A percentile compares a stretch with the other conserved stretches of the same genome.
Conservation (phyloP, 2,888 invertebrate species). For the Prosapia bicincta region DNA sequence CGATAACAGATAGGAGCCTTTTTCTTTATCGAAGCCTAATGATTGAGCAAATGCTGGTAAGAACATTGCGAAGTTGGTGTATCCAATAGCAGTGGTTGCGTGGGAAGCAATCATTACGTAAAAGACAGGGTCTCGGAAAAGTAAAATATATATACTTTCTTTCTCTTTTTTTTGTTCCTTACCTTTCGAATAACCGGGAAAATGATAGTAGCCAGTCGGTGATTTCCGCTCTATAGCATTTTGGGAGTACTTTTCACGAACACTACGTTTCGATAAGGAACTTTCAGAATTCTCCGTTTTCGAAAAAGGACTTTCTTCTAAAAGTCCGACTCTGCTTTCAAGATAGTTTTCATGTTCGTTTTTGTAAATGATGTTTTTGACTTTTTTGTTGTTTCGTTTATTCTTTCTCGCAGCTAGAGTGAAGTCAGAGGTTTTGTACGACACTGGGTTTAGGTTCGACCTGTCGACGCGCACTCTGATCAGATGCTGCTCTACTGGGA, state of each 20-base stretch:
- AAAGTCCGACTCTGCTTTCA: too few species aligned
- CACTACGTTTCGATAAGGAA: too few species aligned
- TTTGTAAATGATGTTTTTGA: background rate
- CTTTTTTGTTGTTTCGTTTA: conserved; percentile 45
- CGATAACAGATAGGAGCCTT: conserved; percentile 70
- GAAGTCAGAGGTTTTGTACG: conserved; percentile 33
- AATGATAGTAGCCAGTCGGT: too few species aligned
- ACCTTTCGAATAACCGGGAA: too few species aligned
- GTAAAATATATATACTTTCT: conserved; percentile 29
- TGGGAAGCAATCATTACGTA: conserved; percentile 79
- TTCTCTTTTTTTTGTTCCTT: too few species aligned
- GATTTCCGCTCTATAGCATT: too few species aligned
- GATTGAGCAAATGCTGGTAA: conserved; percentile 73
- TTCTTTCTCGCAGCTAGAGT: conserved; percentile 31
- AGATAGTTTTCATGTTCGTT: too few species aligned
- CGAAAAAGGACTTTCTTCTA: too few species aligned
- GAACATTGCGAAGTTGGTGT: conserved; percentile 80
- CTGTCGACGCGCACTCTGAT: conserved; percentile 52
- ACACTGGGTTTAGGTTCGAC: background rate
- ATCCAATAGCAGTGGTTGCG: conserved; percentile 81
- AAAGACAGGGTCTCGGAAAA: conserved; percentile 75
- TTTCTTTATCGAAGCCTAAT: conserved; percentile 65
- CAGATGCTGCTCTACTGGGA: conserved; percentile 79
- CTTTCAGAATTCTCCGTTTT: too few species aligned
- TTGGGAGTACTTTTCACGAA: too few species aligned